phyloP scores from a whole-genome alignment of 2,888 invertebrate genomes.

The Pristionchus exspectatus region DNA sequence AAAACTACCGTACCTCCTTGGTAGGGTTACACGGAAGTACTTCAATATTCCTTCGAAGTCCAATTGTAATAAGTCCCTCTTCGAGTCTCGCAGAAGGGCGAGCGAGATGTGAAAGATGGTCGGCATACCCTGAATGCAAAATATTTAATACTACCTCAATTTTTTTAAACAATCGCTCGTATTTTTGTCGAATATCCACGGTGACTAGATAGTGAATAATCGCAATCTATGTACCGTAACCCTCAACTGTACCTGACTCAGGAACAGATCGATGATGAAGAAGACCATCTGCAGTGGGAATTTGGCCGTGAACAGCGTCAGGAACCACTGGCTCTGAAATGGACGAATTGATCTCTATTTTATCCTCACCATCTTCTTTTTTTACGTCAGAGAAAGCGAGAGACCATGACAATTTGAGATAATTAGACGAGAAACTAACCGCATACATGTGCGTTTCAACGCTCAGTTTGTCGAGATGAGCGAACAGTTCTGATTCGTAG shows the following conservation, averaged over 20 bases:
- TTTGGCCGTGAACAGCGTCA: constrained; percentile 98
- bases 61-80: constrained; percentile 88
- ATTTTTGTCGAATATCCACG: too few species aligned
- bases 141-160: neutral
- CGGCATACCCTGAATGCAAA: constrained; percentile 88
- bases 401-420: too few species aligned
- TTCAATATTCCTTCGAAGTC: constrained; percentile 98
- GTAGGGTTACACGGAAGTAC: constrained; percentile 96
- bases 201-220: too few species aligned
- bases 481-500: constrained; percentile 81
- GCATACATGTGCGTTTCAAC: constrained; percentile 94
- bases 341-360: too few species aligned
- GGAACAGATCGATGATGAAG: constrained; percentile 96
- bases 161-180: too few species aligned
- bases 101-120: constrained; percentile 96
- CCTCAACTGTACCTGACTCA: constrained; percentile 83
- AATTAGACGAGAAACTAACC: neutral
- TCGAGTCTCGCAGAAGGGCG: constrained; percentile 90
- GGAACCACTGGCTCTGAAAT: constrained; percentile 92
- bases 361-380: too few species aligned
- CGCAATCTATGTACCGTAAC: too few species aligned
- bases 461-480: constrained; percentile 84
- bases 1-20: constrained; percentile 83
- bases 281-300: constrained; percentile 97
- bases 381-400: too few species aligned